Base-by-base conservation (phyloP, 2,888 invertebrate species). In the Laothoe populi region DNA sequence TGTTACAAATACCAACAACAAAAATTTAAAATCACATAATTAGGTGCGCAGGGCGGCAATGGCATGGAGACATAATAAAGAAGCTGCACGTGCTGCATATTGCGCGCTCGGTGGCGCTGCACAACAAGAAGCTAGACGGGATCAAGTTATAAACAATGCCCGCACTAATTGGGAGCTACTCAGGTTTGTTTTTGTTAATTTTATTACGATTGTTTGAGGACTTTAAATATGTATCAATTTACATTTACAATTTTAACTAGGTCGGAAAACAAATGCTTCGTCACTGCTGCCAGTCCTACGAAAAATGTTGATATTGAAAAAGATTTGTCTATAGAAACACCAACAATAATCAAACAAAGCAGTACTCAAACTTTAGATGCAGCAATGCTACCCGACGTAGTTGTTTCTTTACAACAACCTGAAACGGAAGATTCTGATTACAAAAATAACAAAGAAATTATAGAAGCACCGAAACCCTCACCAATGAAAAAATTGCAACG, bases 161-260 rank as follows among this genome's bases (percentile, higher is more conserved):
- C 94, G 96, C 68, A 96, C 96, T n/a, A 97, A 97, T 79, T 97
- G 97, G 97, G 97, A 97, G 82, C 85, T 97, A 58, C 86, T 97
- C 13, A 93, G 92, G 92, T 91, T 57, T 57, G 10, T 4, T 19
- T 16, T 49, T 11, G 11, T 11, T 4, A 19, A 10, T 11, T 16
- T 21, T 31, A 1, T 8, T 16, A 3, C 7, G n/a, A n/a, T n/a
- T n/a, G n/a, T n/a, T n/a, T n/a, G n/a, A n/a, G n/a, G n/a, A n/a
- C n/a, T n/a, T n/a, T n/a, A n/a, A n/a, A n/a, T 31, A 8, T 26
- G n/a, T 31, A 4, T 19, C n/a, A n/a, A 24, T 8, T 16, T 16
- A 31, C 26, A 26, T 2, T 49, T 16, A 5, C 19, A 35, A 31
- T 35, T 53, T 31, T 16, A 23, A 73, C 64, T 69, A 93, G 96